These are phyloP conservation scores for Montifringilla adamsi DNA, from an alignment of 2,113 vertebrate species.

Conservation along the genomic window DNA sequence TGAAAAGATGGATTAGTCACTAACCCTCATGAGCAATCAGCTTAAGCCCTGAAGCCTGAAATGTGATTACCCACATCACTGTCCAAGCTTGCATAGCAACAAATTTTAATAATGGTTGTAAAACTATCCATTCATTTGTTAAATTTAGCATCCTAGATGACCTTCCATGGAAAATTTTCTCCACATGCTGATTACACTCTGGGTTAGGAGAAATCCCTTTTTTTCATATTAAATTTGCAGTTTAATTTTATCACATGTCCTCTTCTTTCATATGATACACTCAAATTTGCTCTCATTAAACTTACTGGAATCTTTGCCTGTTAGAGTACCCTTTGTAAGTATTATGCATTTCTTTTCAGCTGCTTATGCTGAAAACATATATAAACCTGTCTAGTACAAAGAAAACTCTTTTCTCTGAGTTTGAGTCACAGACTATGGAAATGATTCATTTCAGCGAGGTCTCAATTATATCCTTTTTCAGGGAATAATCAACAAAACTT, in stretches of 20 bases:
- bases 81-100: neutral
- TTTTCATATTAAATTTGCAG: neutral
- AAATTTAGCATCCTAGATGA: neutral
- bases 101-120: slow-evolving; percentile 10
- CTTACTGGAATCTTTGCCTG: neutral
- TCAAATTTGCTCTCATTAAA: neutral
- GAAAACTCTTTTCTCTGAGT: neutral
- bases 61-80: slow-evolving; percentile 5
- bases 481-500: neutral
- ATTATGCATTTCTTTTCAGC: neutral
- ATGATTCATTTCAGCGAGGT: neutral
- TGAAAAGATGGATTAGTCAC: slow-evolving; percentile 2
- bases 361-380: neutral
- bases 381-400: neutral
- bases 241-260: neutral
- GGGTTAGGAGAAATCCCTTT: neutral
- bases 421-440: neutral
- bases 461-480: neutral
- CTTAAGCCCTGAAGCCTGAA: neutral
- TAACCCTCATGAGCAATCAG: neutral
- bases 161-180: neutral
- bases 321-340: neutral
- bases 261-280: neutral
- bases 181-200: neutral
- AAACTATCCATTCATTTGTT: slow-evolving; percentile 8